A percentile compares a stretch with the other conserved stretches of the same genome.
phyloP scores from a whole-genome alignment of 2,797 vertebrate genomes.

The Chromobotia macracanthus region DNA sequence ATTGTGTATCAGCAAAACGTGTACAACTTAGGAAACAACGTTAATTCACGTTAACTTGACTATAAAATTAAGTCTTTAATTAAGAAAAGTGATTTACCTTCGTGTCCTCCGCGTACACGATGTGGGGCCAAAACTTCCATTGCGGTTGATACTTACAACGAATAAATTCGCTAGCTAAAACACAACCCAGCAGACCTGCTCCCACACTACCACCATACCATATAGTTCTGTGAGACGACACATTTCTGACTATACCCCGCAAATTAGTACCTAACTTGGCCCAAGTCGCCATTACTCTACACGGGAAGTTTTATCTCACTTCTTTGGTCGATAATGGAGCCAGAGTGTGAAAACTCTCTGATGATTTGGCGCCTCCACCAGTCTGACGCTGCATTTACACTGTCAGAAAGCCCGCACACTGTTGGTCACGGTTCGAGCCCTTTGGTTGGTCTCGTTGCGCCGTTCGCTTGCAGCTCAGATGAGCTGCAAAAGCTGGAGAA shows the following conservation, averaged over 20 bases:
- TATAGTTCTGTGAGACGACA: constrained; percentile 32
- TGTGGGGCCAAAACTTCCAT: constrained; percentile 54
- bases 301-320: constrained; percentile 34
- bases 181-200: constrained; percentile 62
- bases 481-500: too few species aligned
- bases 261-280: constrained; percentile 58
- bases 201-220: constrained; percentile 52
- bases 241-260: constrained; percentile 50
- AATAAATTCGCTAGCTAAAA: constrained; percentile 62
- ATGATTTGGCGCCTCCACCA: constrained; percentile 29
- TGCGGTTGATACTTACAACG: constrained; percentile 46
- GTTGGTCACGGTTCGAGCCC: background rate
- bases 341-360: background rate
- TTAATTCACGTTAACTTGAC: background rate
- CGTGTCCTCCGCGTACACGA: constrained; percentile 68
- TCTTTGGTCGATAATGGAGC: background rate
- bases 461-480: too few species aligned
- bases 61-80: constrained; percentile 11
- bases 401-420: background rate
- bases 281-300: constrained; percentile 71
- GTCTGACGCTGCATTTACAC: background rate
- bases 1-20: background rate
- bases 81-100: constrained; percentile 63
- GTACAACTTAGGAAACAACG: background rate
- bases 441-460: background rate